A percentile compares a stretch with the other conserved stretches of the same genome.
These are phyloP conservation scores for Brienomyrus longianalis DNA, from an alignment of 2,113 vertebrate species.

Conservation along the genomic window DNA sequence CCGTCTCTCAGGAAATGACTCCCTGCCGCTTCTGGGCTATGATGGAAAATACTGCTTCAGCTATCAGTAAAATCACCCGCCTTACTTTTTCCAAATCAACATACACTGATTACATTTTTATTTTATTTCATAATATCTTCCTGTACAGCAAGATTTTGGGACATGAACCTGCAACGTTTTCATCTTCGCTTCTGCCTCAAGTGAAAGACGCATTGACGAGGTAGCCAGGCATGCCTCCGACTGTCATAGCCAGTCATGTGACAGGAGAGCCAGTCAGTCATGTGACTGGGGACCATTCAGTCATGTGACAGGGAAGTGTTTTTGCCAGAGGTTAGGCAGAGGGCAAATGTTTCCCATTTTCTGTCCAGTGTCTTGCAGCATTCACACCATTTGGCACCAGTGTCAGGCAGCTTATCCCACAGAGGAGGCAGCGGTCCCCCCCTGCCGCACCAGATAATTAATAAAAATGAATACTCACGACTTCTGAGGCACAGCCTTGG, in stretches of 20 bases:
- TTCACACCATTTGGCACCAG: slow-evolving; percentile 10
- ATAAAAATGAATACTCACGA: slow-evolving; percentile 74
- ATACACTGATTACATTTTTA: background rate
- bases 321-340: background rate
- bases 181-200: background rate
- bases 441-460: slow-evolving; percentile 22
- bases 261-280: background rate
- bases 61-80: background rate
- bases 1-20: background rate
- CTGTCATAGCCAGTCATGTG: background rate
- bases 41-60: background rate
- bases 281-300: background rate
- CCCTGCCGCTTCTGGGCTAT: background rate
- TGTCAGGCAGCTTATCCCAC: background rate
- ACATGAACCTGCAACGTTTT: background rate
- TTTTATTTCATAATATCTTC: background rate
- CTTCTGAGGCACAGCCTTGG: slow-evolving; percentile 82
- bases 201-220: background rate
- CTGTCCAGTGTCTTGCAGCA: background rate
- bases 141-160: background rate
- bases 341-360: background rate
- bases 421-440: background rate
- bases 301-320: background rate
- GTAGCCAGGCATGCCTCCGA: background rate
- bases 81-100: background rate